Percentiles rank a stretch among this genome's conserved stretches.
Evolutionary conservation across 23 tunicate species (phyloP).

Genomic region (Ascidia mentula): DNA sequence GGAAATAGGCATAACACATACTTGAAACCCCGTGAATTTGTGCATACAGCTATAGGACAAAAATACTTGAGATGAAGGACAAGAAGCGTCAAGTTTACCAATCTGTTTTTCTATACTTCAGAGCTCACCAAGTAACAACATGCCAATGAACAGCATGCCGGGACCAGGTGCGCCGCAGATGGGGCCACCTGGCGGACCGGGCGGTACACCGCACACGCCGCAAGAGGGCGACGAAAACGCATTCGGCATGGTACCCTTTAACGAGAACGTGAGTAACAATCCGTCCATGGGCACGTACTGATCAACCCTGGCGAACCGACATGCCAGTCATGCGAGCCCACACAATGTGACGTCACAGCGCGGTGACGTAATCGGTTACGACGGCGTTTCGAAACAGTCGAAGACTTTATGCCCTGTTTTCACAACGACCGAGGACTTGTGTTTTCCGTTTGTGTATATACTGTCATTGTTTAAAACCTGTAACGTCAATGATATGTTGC

Average conservation of each 20-base stretch:
- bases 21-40: no score
- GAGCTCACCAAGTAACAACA: conserved; percentile 75
- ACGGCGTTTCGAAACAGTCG: no score
- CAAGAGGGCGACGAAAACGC: conserved; percentile 86
- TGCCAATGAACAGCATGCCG: conserved; percentile 53
- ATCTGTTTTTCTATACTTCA: conserved; percentile 15
- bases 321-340: not conserved
- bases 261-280: conserved; percentile 66
- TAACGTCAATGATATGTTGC: no score
- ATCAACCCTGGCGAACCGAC: conserved; percentile 1
- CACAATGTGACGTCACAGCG: not conserved
- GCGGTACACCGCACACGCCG: conserved; percentile 80
- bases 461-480: no score
- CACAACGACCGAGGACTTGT: no score
- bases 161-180: conserved; percentile 42
- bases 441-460: no score
- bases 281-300: conserved; percentile 55
- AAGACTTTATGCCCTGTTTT: no score
- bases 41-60: no score
- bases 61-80: no score
- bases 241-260: conserved; percentile 49
- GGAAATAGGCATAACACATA: no score
- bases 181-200: conserved; percentile 86
- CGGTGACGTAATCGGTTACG: not conserved
- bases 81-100: not conserved